Evolutionary conservation across 2,797 vertebrate species (phyloP).

Genomic region (Sylvia borin): DNA sequence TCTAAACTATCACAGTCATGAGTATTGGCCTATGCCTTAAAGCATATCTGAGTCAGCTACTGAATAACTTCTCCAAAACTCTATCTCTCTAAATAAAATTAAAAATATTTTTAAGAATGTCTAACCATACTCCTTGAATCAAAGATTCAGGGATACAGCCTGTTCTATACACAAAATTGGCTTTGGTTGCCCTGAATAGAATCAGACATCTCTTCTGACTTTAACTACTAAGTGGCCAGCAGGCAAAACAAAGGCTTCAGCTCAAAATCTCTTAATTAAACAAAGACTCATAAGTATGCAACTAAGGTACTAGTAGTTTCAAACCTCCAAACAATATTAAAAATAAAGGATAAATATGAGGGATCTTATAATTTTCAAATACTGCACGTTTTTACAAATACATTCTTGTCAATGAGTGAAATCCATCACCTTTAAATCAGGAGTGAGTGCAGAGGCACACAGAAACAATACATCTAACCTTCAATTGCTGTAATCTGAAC

Average conservation of each 20-base stretch:
- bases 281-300: background rate
- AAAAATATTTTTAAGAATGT: background rate
- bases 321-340: background rate
- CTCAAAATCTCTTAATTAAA: background rate
- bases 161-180: background rate
- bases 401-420: background rate
- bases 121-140: background rate
- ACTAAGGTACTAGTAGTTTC: background rate
- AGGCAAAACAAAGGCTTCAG: background rate
- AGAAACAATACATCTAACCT: background rate
- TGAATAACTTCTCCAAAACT: background rate
- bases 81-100: background rate
- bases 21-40: background rate
- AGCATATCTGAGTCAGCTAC: background rate
- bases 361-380: background rate
- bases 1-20: background rate
- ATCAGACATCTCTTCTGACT: background rate
- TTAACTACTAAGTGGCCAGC: background rate
- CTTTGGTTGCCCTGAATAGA: background rate
- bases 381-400: background rate
- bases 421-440: background rate
- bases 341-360: background rate
- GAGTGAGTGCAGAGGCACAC: background rate
- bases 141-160: background rate
- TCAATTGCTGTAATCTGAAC: background rate